Base-by-base conservation (phyloP, 2,797 vertebrate species). In the Allobates femoralis region DNA sequence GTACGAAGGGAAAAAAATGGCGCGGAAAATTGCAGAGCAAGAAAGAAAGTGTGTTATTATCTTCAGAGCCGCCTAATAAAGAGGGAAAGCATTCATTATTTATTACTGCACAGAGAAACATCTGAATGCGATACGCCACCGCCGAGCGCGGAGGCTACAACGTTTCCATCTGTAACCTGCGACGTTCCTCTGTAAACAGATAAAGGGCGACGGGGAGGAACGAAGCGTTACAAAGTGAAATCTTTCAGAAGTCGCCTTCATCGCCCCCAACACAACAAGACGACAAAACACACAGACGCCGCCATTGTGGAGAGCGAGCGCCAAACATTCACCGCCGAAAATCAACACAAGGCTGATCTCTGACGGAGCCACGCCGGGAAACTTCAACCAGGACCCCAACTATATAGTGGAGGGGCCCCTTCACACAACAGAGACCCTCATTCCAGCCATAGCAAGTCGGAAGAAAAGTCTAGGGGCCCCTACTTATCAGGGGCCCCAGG, bases 41-140 rank as follows among this genome's bases (percentile, higher is more conserved):
- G 64, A 62, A 79, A 77, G 56, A 76, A 46, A 85, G 66, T 85
- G 32, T 46, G 66, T 66, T 78, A 85, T 85, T 85, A 67, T 85
- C 51, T 79, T 62, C 64, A 23, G 71, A 79, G 75, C 34, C 60
- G 76, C 41, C 84, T 85, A 58, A 79, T 85, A 71, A 71, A 77
- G 53, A 46, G 56, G 46, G 62, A 79, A 79, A 69, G 75, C 51
- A 55, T 85, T 85, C 62, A 73, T 85, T 80, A 85, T 85, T 85
- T 80, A 74, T 85, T 80, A 73, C 51, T 73, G 23, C 16, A 85
- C 50, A 85, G 71, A 64, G 64, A 84, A 71, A 60, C 32, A 62
- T 84, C 62, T 76, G 37, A 79, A 79, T 73, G 62, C 28, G 15
- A 86, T 64, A n/a, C n/a, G n/a, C n/a, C n/a, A n/a, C n/a, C n/a